Base-by-base conservation (phyloP, 1,140 invertebrate genomes). In the Aphaenogaster rudis region DNA sequence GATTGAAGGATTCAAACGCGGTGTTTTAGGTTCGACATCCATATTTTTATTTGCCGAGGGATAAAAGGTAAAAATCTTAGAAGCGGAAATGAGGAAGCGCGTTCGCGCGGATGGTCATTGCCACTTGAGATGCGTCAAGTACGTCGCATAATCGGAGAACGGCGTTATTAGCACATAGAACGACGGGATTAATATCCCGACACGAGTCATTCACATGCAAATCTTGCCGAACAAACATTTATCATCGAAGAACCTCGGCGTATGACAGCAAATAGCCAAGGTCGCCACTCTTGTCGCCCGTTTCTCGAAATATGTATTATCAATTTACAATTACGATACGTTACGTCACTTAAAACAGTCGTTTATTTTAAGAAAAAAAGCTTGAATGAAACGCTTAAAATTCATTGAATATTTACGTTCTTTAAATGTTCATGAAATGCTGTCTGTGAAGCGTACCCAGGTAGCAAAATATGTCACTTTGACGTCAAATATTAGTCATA, bases 131-230 rank as follows among this genome's bases (percentile, higher is more conserved):
- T 45, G 48, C 17, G 48, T 81, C 79, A 71, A 81, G 79, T 81
- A 71, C 50, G 11, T 57, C 50, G 17, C 36, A 17, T 71, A 69
- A 81, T 39, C 13, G 2, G 64, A 71, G 50, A 71, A 57, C 17
- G 64, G 66, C 66, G 36, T n/a, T 72, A 71, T 81, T 81, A 57
- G 50, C 66, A 81, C 50, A 33, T 72, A 33, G 2, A 67, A 69
- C 11, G 64, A 17, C 8, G 50, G 15, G 17, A 81, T 71, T 81
- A 59, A 45, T 45, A 57, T 57, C 8, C 36, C 78, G 48, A 28
- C 48, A 13, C 45, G 13, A 36, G 54, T 81, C 50, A 81, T 81
- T 81, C 79, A 81, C 50, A 81, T 81, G 79, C 39, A 72, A 81
- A 81, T 81, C 15, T 36, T 21, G 33, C 3, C 50, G 50, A 57